These are phyloP conservation scores for Psittacara wagleri DNA, from an alignment of 2,113 vertebrate species.

Conservation along the genomic window DNA sequence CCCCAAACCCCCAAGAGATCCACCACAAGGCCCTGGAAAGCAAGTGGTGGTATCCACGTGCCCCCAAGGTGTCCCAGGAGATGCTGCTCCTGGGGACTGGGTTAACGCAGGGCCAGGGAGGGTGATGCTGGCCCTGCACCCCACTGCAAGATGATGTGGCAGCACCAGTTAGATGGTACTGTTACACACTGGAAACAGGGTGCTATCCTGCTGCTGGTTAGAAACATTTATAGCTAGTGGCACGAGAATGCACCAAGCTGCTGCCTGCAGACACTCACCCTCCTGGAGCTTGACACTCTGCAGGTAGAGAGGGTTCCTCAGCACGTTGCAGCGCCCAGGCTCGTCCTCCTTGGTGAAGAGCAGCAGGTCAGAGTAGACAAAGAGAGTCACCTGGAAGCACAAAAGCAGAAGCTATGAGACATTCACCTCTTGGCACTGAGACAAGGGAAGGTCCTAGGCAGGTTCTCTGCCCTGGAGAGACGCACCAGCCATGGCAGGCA, in stretches of 20 bases:
- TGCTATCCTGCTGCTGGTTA: not conserved
- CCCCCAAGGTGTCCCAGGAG: not conserved
- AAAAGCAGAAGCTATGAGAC: not conserved
- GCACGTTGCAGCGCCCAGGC: constrained; percentile 87
- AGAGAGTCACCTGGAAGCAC: constrained; percentile 86
- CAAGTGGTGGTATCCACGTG: not conserved
- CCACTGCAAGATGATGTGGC: not conserved
- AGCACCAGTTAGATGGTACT: not conserved
- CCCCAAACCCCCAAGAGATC: not conserved
- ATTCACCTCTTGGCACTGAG: not conserved
- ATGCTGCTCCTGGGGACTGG: not conserved
- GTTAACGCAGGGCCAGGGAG: not conserved
- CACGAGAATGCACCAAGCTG: not conserved
- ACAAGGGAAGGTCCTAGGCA: not conserved
- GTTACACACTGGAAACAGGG: not conserved
- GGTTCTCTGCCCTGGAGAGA: not conserved
- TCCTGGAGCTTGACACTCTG: constrained; percentile 88
- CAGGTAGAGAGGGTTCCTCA: constrained; percentile 92
- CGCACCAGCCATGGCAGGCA: not conserved
- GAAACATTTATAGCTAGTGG: not conserved
- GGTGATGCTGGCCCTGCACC: not conserved
- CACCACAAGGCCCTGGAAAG: not conserved
- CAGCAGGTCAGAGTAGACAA: constrained; percentile 92
- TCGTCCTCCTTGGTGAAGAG: constrained; percentile 93
- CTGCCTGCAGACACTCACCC: constrained; percentile 75